Evolutionary conservation across 2,888 invertebrate genomes (phyloP).

Genomic region (Synergus laeviventris): DNA sequence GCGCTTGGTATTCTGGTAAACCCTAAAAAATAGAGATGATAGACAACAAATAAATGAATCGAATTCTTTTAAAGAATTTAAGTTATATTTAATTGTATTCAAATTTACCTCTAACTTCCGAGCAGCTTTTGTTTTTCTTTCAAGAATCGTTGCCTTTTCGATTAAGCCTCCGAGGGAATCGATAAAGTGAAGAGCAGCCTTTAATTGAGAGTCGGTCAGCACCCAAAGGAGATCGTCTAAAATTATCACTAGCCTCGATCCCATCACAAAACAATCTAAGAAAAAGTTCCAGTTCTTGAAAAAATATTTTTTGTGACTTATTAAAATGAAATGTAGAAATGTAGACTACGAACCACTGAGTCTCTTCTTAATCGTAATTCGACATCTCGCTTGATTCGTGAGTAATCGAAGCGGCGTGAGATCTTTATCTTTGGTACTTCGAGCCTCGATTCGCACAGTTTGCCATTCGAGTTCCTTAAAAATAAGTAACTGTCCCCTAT

Average conservation of each 20-base stretch:
- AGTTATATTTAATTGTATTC: slow-evolving; percentile 22
- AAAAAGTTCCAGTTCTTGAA: not conserved
- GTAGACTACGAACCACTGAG: slow-evolving; percentile 81
- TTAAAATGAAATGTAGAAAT: not conserved
- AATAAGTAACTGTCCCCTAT: slow-evolving; percentile 92
- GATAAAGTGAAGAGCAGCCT: slow-evolving; percentile 93
- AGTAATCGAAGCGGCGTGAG: slow-evolving; percentile 93
- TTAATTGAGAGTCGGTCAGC: slow-evolving; percentile 95
- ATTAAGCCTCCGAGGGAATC: slow-evolving; percentile 90
- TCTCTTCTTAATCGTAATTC: slow-evolving; percentile 96
- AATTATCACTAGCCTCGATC: slow-evolving; percentile 93
- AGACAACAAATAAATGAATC: slow-evolving; percentile 41
- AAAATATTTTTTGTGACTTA: slow-evolving; percentile 10
- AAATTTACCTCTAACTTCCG: slow-evolving; percentile 85
- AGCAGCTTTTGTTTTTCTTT: slow-evolving; percentile 89
- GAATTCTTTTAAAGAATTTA: slow-evolving; percentile 23
- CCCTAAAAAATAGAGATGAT: slow-evolving; percentile 74
- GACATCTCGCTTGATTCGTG: slow-evolving; percentile 95
- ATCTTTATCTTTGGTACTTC: slow-evolving; percentile 85
- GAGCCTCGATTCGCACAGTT: slow-evolving; percentile 95
- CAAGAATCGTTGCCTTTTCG: slow-evolving; percentile 87
- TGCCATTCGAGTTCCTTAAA: slow-evolving; percentile 99
- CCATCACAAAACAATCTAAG: slow-evolving; percentile 93
- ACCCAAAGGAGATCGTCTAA: slow-evolving; percentile 98
- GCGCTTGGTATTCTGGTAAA: slow-evolving; percentile 86